A percentile compares a stretch with the other conserved stretches of the same genome.
phyloP scores from a whole-genome alignment of 2,113 vertebrate species.

The Tympanuchus pallidicinctus region DNA sequence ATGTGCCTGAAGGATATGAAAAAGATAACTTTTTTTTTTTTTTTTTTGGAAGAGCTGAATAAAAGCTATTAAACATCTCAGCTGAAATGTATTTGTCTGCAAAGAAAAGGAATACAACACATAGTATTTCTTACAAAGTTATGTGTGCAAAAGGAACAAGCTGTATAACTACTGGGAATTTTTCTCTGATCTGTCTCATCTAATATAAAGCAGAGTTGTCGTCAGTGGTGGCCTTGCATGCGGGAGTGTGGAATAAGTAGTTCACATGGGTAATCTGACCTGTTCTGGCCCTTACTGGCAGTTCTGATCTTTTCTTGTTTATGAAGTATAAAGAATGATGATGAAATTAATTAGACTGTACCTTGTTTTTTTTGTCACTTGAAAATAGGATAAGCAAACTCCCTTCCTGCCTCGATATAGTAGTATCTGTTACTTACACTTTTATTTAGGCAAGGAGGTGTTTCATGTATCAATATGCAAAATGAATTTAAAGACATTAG shows the following conservation, averaged over 20 bases:
- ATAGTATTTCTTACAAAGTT: not conserved
- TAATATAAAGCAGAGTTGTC: not conserved
- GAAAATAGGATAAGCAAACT: not conserved
- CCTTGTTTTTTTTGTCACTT: not conserved
- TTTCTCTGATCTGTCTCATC: not conserved
- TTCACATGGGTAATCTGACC: not conserved
- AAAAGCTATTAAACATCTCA: not conserved
- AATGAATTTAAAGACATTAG: not conserved
- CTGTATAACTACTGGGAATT: not conserved
- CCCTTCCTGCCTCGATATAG: not conserved
- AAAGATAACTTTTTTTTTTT: not conserved
- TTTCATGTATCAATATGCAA: not conserved
- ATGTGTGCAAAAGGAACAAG: not conserved
- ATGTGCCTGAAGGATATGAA: not conserved
- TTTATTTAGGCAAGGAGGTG: not conserved
- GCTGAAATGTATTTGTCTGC: not conserved
- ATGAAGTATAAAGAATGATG: not conserved
- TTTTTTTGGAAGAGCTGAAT: not conserved
- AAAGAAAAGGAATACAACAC: too few species aligned
- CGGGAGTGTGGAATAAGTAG: not conserved
- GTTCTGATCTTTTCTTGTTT: not conserved
- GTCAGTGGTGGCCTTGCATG: not conserved
- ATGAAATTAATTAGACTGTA: not conserved
- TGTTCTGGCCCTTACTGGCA: not conserved
- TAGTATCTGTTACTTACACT: rapidly evolving